phyloP scores from a whole-genome alignment of 2,113 vertebrate genomes.

The Dasyurus viverrinus region DNA sequence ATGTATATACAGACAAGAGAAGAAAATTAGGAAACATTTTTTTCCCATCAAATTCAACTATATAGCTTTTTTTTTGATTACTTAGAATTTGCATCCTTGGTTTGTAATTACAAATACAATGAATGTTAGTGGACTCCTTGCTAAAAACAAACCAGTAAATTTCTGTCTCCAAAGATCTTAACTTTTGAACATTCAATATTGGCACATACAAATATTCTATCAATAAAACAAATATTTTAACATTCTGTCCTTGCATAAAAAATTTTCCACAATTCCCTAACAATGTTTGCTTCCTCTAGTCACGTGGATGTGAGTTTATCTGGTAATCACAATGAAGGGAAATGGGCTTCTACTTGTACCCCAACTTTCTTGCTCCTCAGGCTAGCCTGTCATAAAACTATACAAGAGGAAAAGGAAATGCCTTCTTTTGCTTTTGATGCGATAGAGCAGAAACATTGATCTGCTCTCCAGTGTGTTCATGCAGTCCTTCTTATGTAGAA shows the following conservation, averaged over 20 bases:
- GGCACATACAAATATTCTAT: conserved; percentile 34
- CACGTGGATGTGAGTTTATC: background rate
- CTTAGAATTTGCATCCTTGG: conserved; percentile 1
- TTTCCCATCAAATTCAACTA: conserved; percentile 11
- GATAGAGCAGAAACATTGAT: background rate
- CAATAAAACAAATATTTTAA: conserved; percentile 25
- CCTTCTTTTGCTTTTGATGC: background rate
- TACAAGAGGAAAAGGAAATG: background rate
- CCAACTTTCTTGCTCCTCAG: background rate
- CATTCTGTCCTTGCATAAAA: background rate
- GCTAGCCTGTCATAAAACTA: background rate
- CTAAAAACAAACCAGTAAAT: conserved; percentile 34
- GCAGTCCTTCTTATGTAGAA: conserved; percentile 23
- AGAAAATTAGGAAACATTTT: background rate
- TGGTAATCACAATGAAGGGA: background rate
- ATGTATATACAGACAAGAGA: background rate
- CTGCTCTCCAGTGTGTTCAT: background rate
- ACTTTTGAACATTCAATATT: conserved; percentile 2
- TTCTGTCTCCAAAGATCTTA: conserved; percentile 24
- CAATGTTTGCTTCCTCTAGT: background rate
- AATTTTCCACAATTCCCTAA: background rate
- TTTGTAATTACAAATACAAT: conserved; percentile 2
- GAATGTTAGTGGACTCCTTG: conserved; percentile 4
- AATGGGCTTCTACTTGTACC: background rate
- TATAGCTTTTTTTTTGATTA: background rate